Evolutionary conservation across 1,140 invertebrate species (phyloP).

Genomic region (Eulimnadia texana): DNA sequence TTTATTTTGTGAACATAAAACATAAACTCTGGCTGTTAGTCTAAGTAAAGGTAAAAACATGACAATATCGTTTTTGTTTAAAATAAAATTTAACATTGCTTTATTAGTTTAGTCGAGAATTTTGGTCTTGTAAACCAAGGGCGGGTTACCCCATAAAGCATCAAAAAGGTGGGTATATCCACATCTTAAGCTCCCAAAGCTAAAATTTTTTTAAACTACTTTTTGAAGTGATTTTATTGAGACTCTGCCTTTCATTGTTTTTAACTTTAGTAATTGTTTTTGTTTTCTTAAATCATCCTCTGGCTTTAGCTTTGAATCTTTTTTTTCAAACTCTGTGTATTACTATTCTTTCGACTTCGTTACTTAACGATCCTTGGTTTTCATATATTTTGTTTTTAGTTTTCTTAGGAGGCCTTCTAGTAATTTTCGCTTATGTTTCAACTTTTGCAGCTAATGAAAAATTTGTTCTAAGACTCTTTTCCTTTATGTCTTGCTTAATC

Average conservation of each 20-base stretch:
- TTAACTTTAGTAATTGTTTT: slow-evolving; percentile 2
- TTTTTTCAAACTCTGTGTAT: slow-evolving; percentile 17
- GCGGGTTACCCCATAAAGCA: slow-evolving; percentile 12
- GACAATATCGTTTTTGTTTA: background rate
- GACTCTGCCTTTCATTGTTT: background rate
- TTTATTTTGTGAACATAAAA: background rate
- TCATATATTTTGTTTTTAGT: slow-evolving; percentile 22
- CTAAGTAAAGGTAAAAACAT: background rate
- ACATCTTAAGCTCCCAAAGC: slow-evolving; percentile 21
- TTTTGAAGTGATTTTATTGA: slow-evolving; percentile 7
- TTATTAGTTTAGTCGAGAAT: slow-evolving; percentile 23
- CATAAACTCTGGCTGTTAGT: background rate
- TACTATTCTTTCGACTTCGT: slow-evolving; percentile 7
- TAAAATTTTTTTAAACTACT: slow-evolving; percentile 20
- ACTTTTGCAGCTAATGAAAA: slow-evolving; percentile 20
- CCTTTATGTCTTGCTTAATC: slow-evolving; percentile 3
- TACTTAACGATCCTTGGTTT: slow-evolving; percentile 15
- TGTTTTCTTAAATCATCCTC: slow-evolving; percentile 9
- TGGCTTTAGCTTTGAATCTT: slow-evolving; percentile 14
- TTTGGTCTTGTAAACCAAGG: slow-evolving; percentile 22
- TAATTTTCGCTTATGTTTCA: slow-evolving; percentile 22
- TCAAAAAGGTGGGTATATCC: slow-evolving; percentile 14
- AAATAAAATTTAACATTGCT: slow-evolving; percentile 4
- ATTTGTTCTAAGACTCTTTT: slow-evolving; percentile 1
- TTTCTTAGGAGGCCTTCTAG: slow-evolving; percentile 23